A percentile compares a stretch with the other conserved stretches of the same genome.
Conservation (phyloP, 2,888 invertebrate genomes). For the Cerastis rubricosa region DNA sequence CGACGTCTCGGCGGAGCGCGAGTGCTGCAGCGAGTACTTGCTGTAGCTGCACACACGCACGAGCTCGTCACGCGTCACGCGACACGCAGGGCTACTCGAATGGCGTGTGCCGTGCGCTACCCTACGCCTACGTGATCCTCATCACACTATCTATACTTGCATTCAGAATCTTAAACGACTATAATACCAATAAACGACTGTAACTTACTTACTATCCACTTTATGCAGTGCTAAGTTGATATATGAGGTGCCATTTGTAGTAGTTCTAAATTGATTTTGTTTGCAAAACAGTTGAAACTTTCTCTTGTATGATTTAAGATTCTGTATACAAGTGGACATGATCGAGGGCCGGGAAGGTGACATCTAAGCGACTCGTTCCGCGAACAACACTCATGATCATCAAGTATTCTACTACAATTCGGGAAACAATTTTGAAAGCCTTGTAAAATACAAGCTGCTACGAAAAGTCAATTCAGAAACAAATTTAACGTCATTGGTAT, state of each 20-base stretch:
- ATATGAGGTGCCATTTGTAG: neutral
- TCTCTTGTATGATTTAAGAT: slow-evolving; percentile 1
- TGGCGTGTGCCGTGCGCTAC: slow-evolving; percentile 23
- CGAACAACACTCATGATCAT: slow-evolving; percentile 33
- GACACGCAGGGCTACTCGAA: slow-evolving; percentile 32
- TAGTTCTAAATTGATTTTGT: neutral
- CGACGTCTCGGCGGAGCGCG: slow-evolving; percentile 84
- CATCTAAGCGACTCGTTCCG: slow-evolving; percentile 36
- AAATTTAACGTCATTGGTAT: neutral
- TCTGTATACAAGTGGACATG: slow-evolving; percentile 38
- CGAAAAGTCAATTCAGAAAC: neutral
- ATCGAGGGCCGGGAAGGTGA: slow-evolving; percentile 33
- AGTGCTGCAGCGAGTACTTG: slow-evolving; percentile 88
- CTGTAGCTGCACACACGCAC: slow-evolving; percentile 80
- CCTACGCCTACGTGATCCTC: slow-evolving; percentile 27
- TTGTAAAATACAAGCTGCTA: slow-evolving; percentile 44
- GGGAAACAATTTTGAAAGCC: slow-evolving; percentile 40
- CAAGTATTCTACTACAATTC: slow-evolving; percentile 40
- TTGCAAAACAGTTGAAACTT: neutral
- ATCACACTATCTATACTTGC: slow-evolving; percentile 28
- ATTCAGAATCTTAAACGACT: slow-evolving; percentile 21
- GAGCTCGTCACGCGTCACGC: neutral
- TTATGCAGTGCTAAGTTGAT: neutral
- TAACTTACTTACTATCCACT: neutral
- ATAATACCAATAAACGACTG: too few species aligned